Evolutionary conservation across 2,113 vertebrate genomes (phyloP).

Genomic region (Albula goreensis): DNA sequence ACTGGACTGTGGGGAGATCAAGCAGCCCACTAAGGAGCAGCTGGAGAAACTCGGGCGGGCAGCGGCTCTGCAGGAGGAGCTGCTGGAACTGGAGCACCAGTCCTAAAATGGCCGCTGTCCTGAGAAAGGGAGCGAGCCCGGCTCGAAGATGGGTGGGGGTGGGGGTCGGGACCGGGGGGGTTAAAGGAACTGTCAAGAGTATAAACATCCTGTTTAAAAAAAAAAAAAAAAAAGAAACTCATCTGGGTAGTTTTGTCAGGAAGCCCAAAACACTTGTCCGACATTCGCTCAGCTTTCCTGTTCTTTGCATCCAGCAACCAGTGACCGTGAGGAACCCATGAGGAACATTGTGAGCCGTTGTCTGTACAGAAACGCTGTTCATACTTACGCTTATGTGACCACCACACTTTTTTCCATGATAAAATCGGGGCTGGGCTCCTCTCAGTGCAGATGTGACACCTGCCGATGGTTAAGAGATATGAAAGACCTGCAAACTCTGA

Average conservation of each 20-base stretch:
- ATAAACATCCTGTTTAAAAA: slow-evolving; percentile 43
- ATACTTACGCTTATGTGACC: slow-evolving; percentile 3
- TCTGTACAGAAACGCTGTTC: neutral
- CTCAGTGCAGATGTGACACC: neutral
- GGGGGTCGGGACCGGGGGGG: neutral
- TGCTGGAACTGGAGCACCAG: slow-evolving; percentile 76
- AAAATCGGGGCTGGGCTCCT: neutral
- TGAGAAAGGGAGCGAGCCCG: neutral
- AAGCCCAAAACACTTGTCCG: slow-evolving; percentile 33
- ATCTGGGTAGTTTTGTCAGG: slow-evolving; percentile 34
- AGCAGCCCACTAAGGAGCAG: slow-evolving; percentile 83
- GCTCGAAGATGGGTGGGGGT: neutral
- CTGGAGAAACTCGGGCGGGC: slow-evolving; percentile 83
- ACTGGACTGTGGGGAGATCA: slow-evolving; percentile 82
- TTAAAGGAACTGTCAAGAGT: slow-evolving; percentile 27
- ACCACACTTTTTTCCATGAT: neutral
- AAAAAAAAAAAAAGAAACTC: neutral
- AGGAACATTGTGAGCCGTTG: too few species aligned
- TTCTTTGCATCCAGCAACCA: slow-evolving; percentile 38
- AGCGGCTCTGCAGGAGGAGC: slow-evolving; percentile 73
- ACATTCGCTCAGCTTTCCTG: slow-evolving; percentile 29
- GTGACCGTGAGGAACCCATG: neutral
- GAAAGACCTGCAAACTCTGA: neutral
- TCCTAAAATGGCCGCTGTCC: slow-evolving; percentile 44
- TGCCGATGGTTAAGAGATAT: neutral